Base-by-base conservation (phyloP, 2,888 invertebrate species). In the Synanthedon andrenaeformis region DNA sequence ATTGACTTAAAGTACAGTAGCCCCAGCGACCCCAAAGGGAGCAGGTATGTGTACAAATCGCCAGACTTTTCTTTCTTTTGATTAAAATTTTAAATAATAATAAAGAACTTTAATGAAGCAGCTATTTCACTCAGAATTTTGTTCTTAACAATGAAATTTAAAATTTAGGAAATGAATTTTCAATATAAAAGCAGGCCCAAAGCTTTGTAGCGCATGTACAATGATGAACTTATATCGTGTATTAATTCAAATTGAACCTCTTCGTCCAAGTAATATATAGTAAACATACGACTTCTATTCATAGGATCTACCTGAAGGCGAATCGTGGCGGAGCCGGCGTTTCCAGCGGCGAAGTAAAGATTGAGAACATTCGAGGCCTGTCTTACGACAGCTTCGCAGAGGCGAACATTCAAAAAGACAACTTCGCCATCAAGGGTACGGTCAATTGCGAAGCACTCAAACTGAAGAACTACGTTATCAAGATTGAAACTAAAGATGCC, bases 401-500 rank as follows among this genome's bases (percentile, higher is more conserved):
- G 54, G 88, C 87, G 0, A 89, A 89, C 52, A 72, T 92, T 1
- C 89, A 88, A 53, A 80, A 91, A 19, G 93, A 95, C 58, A 90
- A 93, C 62, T 91, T 94, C 55, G 75, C 82, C 53, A 67, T 94
- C 41, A 89, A 90, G 57, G 66, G 89, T 0, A 85, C 89, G 57
- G 87, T 91, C 12, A 90, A 93, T 72, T 92, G 92, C 1, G 90
- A 90, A 4, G 89, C 89, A 60, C 69, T 94, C 1, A 89, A 91
- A 23, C 66, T 91, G 41, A 89, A 94, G 59, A 91, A 92, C 68
- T 88, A 92, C 60, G 83, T 90, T 6, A 76, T 92, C 0, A 91
- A 92, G 55, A 89, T 92, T 5, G 82, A 89, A 0, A 92, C 91
- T 67, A 91, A 92, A 58, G 89, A 90, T 2, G 82, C 83, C 3